These are phyloP conservation scores for Phacellophora camtschatica DNA, from an alignment of 30 jellyfish, hydroid and myxozoan genomes.

Conservation along the genomic window DNA sequence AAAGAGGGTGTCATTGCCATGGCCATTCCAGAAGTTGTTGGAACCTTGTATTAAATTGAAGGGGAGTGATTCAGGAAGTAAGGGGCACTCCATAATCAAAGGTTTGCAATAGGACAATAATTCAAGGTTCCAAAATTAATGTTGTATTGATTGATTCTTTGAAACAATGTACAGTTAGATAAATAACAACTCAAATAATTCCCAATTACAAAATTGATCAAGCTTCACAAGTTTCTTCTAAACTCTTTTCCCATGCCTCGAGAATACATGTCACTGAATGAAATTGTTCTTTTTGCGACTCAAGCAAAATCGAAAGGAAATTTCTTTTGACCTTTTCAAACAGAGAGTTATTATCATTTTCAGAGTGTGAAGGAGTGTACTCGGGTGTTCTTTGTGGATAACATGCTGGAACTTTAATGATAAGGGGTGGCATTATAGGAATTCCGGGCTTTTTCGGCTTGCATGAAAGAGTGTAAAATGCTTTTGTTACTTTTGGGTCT, in stretches of 20 bases:
- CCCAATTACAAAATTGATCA: no score
- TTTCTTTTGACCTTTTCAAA: constrained; percentile 9
- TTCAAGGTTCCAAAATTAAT: no score
- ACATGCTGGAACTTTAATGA: constrained; percentile 42
- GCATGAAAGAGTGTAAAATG: constrained; percentile 24
- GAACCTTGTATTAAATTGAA: no score
- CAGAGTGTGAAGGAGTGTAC: not conserved
- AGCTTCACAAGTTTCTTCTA: constrained; percentile 6
- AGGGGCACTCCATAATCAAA: no score
- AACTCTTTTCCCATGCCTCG: constrained; percentile 61
- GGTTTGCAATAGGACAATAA: no score
- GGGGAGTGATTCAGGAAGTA: no score
- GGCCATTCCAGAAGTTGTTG: no score
- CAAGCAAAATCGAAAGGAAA: constrained; percentile 14
- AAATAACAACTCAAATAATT: no score
- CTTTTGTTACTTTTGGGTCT: constrained; percentile 10
- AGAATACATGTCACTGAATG: constrained; percentile 57
- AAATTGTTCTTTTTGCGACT: constrained; percentile 44
- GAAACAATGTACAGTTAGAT: no score
- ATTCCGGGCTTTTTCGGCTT: constrained; percentile 30
- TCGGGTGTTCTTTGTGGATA: constrained; percentile 60
- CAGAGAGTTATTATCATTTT: constrained; percentile 4
- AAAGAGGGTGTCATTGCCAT: no score
- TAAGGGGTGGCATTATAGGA: constrained; percentile 49
- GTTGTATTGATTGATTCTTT: no score